These are phyloP conservation scores for Ailurus styani DNA, from an alignment of 2,113 vertebrate genomes.

Conservation along the genomic window DNA sequence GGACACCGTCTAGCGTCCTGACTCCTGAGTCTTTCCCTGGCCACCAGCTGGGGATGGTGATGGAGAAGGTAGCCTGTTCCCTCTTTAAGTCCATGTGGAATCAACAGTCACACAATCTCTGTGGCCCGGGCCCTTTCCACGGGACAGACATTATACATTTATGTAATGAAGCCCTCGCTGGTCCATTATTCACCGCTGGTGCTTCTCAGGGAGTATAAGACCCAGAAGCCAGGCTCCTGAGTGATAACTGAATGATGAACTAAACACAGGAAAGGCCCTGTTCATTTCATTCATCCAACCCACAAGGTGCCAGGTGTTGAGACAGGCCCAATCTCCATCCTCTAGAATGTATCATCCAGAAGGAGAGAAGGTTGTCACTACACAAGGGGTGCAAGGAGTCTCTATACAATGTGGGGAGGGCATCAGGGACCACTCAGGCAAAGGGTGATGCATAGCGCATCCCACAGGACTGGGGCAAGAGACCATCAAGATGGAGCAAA, in stretches of 20 bases:
- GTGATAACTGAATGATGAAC: accelerated
- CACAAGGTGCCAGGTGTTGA: neutral
- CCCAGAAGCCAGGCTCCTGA: neutral
- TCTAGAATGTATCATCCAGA: neutral
- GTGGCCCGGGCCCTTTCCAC: too few relatives aligned
- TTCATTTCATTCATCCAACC: too few relatives aligned
- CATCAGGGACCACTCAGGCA: accelerated
- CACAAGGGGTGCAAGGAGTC: accelerated
- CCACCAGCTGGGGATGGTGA: accelerated
- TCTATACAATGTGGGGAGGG: neutral
- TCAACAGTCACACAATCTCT: accelerated
- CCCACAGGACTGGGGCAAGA: neutral
- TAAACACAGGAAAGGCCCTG: accelerated
- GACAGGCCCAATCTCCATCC: neutral
- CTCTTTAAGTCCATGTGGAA: too few relatives aligned
- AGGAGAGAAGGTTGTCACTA: neutral
- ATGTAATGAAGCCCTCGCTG: accelerated
- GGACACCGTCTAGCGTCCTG: too few relatives aligned
- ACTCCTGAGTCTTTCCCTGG: neutral
- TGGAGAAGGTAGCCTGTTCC: accelerated
- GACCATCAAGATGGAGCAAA: accelerated
- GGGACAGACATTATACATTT: accelerated
- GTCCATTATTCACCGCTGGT: neutral
- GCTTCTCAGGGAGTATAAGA: accelerated
- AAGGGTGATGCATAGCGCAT: neutral